Conservation (phyloP, 2,797 vertebrate genomes). For the Saguinus oedipus region DNA sequence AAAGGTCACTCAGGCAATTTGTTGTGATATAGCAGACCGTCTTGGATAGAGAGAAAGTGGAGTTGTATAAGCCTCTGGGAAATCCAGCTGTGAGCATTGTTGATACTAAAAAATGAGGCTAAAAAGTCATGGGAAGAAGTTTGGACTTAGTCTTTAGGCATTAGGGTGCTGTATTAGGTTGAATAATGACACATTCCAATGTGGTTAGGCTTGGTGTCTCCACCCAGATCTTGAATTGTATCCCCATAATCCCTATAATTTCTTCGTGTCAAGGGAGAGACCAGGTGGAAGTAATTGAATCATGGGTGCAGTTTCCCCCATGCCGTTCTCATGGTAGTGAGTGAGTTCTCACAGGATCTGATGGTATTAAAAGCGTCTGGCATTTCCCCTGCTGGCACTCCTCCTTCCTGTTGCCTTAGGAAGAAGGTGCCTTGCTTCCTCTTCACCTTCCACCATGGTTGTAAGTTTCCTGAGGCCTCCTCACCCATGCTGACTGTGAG, state of each 20-base stretch:
- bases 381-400: background rate
- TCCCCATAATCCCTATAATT: no score
- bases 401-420: background rate
- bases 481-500: background rate
- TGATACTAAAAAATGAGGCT: background rate
- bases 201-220: no score
- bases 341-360: background rate
- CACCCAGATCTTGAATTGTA: no score
- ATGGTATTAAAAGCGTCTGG: background rate
- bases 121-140: background rate
- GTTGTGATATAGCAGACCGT: background rate
- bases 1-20: background rate
- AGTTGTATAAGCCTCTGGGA: background rate
- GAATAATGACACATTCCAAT: background rate
- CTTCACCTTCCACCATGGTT: background rate
- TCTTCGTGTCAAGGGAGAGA: no score
- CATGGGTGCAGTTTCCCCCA: no score
- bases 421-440: background rate
- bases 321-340: no score
- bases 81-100: background rate
- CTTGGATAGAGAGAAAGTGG: background rate
- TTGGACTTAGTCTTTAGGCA: background rate
- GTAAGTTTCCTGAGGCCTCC: background rate
- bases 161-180: fast-evolving
- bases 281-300: no score